A percentile compares a stretch with the other conserved stretches of the same genome.
Conservation (phyloP, 2,888 invertebrate species). For the Metopia argyrocephala region DNA sequence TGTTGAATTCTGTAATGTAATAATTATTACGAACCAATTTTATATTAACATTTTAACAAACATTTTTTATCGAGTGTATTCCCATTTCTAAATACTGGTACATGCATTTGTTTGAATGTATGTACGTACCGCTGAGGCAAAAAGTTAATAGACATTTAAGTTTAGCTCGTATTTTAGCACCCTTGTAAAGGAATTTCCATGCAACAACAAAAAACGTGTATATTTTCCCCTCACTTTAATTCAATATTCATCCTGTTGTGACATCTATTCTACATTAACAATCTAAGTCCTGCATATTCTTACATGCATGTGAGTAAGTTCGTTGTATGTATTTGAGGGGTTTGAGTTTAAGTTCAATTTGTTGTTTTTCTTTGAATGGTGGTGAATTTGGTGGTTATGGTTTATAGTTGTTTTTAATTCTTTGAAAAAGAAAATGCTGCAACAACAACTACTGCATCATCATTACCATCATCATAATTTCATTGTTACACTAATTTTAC, state of each 20-base stretch:
- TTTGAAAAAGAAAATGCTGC: background rate
- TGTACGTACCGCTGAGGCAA: conserved; percentile 67
- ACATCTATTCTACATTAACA: conserved; percentile 62
- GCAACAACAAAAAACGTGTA: background rate
- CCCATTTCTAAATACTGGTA: conserved; percentile 25
- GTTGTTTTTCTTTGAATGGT: conserved; percentile 60
- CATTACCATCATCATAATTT: conserved; percentile 17
- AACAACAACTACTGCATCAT: conserved; percentile 12
- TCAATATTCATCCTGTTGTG: conserved; percentile 17
- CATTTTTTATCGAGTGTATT: conserved; percentile 25
- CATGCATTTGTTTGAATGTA: too few species aligned
- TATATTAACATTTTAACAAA: background rate
- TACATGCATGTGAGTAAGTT: conserved; percentile 9
- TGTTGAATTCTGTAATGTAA: too few species aligned
- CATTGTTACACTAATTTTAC: background rate
- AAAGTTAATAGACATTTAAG: conserved; percentile 75
- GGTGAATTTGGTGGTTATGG: conserved; percentile 64
- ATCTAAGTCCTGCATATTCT: conserved; percentile 26
- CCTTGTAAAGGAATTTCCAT: conserved; percentile 64
- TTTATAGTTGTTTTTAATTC: conserved; percentile 46
- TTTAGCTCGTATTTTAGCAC: conserved; percentile 68
- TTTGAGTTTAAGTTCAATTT: conserved; percentile 38
- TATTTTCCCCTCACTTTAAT: background rate
- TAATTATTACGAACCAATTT: too few species aligned
- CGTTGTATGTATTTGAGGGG: background rate